Evolutionary conservation across 2,888 invertebrate genomes (phyloP), one percentile per base, ranked within the genome.

Genomic region (Eledone cirrhosa): DNA sequence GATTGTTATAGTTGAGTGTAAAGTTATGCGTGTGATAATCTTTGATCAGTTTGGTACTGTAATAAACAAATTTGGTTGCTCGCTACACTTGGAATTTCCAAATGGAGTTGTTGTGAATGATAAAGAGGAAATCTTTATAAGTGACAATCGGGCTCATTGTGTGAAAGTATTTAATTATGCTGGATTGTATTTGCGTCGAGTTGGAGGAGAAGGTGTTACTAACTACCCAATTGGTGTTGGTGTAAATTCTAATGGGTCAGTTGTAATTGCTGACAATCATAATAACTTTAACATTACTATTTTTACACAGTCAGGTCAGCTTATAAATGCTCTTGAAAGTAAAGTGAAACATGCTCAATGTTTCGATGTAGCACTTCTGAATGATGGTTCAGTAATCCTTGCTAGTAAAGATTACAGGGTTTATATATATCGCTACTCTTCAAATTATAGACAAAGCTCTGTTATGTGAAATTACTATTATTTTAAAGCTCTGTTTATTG

Each of bases 321-420:
- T 99, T 89, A 96, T 99, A 78, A 98, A 97, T 59, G 99, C 99
- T 22, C 93, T 99, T 81, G 99, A 99, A 92, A 97, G 97, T 89
- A 99, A 99, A 92, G 98, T 99, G 83, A 99, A 99, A 92, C 99
- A 99, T 91, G 99, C 99, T 79, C 99, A 99, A 92, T 99, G 99
- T 92, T 99, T 99, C 92, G 99, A 99, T 91, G 99, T 99, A 80
- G 97, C 99, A 74, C 94, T 99, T 77, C 97, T 99, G 96, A 99
- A 99, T 90, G 99, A 99, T 90, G 98, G 98, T 63, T 97, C 97
- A 78, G 98, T 99, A 80, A 99, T 99, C 72, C 93, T 99, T 87
- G 99, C 99, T 85, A 98, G 98, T 93, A 99, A 99, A 93, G 99
- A 99, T 91, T 99, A 99, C 85, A 95, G 99, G 82, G 94, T 99